phyloP scores from a whole-genome alignment of 2,888 invertebrate genomes.

The Heliconius aoede region DNA sequence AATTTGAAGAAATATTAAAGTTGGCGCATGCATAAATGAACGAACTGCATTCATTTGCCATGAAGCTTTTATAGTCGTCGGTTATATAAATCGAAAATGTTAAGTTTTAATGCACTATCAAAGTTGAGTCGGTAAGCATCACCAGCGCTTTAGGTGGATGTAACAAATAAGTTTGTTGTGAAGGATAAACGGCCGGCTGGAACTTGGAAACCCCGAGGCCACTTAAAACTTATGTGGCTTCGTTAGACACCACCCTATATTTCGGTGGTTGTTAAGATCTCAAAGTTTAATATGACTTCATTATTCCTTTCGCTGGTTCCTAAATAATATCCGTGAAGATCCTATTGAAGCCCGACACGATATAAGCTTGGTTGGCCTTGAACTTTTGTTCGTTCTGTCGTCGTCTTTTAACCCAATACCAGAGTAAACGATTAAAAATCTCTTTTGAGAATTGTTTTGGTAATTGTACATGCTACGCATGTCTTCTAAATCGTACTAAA shows the following conservation, averaged over 20 bases:
- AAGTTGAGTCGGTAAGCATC: conserved; percentile 62
- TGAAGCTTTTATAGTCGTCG: conserved; percentile 32
- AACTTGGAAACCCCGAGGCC: conserved; percentile 75
- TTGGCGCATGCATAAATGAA: conserved; percentile 39
- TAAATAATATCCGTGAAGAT: neutral
- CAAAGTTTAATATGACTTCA: conserved; percentile 32
- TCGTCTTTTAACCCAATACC: neutral
- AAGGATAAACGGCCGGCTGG: conserved; percentile 73
- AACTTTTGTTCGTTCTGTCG: neutral
- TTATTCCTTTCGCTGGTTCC: conserved; percentile 12
- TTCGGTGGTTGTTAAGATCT: conserved; percentile 37
- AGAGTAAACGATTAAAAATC: neutral
- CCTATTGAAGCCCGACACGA: neutral
- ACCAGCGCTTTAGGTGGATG: conserved; percentile 69
- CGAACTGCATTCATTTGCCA: conserved; percentile 36
- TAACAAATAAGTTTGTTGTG: conserved; percentile 78
- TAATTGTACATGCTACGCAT: neutral
- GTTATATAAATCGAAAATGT: conserved; percentile 35
- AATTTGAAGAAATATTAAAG: conserved; percentile 30
- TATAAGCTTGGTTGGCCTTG: neutral
- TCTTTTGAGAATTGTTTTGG: neutral
- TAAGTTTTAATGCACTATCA: conserved; percentile 34
- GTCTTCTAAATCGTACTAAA: neutral
- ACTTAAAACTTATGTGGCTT: conserved; percentile 82
- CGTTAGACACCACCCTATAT: conserved; percentile 62